Base-by-base conservation (phyloP, 2,113 vertebrate genomes). In the Tursiops truncatus region DNA sequence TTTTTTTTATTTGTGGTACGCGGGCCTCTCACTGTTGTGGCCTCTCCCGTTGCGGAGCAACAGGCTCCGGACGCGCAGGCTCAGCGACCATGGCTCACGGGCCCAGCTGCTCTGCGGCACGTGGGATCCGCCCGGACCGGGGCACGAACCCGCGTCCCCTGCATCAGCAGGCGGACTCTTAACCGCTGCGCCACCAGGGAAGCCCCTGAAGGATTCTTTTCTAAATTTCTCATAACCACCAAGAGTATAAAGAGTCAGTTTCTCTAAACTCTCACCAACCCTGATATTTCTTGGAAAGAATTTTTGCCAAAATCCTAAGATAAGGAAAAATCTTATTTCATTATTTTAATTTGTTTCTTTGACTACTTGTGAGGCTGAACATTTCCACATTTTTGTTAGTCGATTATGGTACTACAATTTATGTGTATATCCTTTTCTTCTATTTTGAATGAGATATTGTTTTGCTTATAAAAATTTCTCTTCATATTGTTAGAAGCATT, bases 401-500 rank as follows among this genome's bases (percentile, higher is more conserved):
- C 7, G 62, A 6, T 83, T 79, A 62, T 86, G 26, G 1, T 50
- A 74, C 28, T 84, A 3, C 28, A 15, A 88, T 63, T 31, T 70
- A 80, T 68, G 26, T 80, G 0, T 58, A 7, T 65, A 82, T 91
- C 47, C 38, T 93, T 96, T 81, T 36, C 50, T 93, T 5, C 60
- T 80, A 25, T 80, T 83, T 92, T 86, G 56, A 95, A 25, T 89
- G 36, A 77, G 17, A 74, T 33, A 53, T 31, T 86, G 4, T 85
- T 97, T 89, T 88, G 20, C 36, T 70, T 60, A 62, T 0, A 89
- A 31, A 21, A 82, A 58, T n/a, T 65, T 86, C 10, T 87, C 7
- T 71, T 90, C 17, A 21, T 94, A 67, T 50, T 94, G 12, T 96
- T 96, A 89, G 17, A 94, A 96, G 13, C 67, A 73, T 96, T 97